phyloP scores from a whole-genome alignment of 2,797 vertebrate genomes.

The Limnodromus scolopaceus region DNA sequence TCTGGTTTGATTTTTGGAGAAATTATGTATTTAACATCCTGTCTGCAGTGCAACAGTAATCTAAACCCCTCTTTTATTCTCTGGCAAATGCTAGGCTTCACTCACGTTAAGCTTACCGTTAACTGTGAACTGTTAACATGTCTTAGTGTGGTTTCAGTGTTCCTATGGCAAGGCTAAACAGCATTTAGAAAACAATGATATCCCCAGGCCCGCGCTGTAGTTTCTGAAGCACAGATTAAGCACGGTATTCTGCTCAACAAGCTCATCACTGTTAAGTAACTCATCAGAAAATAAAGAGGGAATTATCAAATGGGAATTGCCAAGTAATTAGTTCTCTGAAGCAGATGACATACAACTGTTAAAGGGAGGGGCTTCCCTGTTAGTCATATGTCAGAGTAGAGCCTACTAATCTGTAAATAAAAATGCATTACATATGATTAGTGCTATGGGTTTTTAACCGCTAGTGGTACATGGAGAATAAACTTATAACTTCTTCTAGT shows the following conservation, averaged over 20 bases:
- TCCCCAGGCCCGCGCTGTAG: conserved; percentile 38
- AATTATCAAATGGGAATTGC: conserved; percentile 84
- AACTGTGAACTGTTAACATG: conserved; percentile 59
- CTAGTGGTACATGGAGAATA: background rate
- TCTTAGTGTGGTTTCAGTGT: conserved; percentile 60
- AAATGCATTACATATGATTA: conserved; percentile 61
- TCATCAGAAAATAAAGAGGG: conserved; percentile 83
- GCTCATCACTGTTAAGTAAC: conserved; percentile 83
- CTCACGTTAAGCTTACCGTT: background rate
- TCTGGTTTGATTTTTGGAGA: background rate
- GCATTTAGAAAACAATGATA: conserved; percentile 58
- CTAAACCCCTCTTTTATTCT: conserved; percentile 36
- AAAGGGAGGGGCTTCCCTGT: conserved; percentile 73
- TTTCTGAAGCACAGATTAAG: conserved; percentile 74
- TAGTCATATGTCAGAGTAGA: conserved; percentile 76
- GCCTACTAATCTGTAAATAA: conserved; percentile 80
- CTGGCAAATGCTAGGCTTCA: background rate
- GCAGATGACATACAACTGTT: conserved; percentile 81
- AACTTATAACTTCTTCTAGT: background rate
- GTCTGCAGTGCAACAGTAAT: background rate
- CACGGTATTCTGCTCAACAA: conserved; percentile 72
- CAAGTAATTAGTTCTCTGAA: conserved; percentile 84
- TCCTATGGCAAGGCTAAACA: conserved; percentile 66
- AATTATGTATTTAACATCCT: background rate
- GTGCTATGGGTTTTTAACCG: conserved; percentile 28